A percentile compares a stretch with the other conserved stretches of the same genome.
These are phyloP conservation scores for Neoarius graeffei DNA, from an alignment of 2,113 vertebrate species.

Conservation along the genomic window DNA sequence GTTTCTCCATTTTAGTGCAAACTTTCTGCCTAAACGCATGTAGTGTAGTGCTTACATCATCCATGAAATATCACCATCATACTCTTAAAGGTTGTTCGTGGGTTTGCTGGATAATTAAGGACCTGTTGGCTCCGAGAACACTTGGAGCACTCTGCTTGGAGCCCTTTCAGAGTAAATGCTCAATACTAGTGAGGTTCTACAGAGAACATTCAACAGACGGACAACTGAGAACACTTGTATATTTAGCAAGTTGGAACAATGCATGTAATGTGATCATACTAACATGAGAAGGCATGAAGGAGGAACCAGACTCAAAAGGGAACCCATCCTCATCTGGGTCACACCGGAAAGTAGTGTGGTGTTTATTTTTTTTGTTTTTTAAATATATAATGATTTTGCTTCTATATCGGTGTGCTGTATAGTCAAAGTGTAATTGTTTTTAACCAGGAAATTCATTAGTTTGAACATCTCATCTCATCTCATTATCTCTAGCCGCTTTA, in stretches of 20 bases:
- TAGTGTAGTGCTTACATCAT: background rate
- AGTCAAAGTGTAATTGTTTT: too few relatives aligned
- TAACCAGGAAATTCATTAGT: too few relatives aligned
- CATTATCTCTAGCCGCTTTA: too few relatives aligned
- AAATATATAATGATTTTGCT: too few relatives aligned
- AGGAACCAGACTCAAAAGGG: too few relatives aligned
- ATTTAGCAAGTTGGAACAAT: background rate
- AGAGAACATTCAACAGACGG: background rate
- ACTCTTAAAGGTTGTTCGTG: background rate
- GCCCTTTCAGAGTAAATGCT: background rate
- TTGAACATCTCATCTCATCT: too few relatives aligned
- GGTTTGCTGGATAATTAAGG: background rate
- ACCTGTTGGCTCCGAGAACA: background rate
- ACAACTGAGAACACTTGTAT: background rate
- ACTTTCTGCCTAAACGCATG: background rate
- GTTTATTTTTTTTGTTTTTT: too few relatives aligned
- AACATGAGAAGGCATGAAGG: too few relatives aligned
- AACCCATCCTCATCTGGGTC: too few relatives aligned
- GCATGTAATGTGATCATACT: background rate
- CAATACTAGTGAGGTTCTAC: background rate
- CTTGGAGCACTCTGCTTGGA: background rate
- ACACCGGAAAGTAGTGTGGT: too few relatives aligned
- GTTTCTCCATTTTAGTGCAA: background rate
- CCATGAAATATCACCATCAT: background rate
- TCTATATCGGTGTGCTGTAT: too few relatives aligned